phyloP scores from a whole-genome alignment of 2,888 invertebrate genomes.

The Scelioninae gen. 1 region DNA sequence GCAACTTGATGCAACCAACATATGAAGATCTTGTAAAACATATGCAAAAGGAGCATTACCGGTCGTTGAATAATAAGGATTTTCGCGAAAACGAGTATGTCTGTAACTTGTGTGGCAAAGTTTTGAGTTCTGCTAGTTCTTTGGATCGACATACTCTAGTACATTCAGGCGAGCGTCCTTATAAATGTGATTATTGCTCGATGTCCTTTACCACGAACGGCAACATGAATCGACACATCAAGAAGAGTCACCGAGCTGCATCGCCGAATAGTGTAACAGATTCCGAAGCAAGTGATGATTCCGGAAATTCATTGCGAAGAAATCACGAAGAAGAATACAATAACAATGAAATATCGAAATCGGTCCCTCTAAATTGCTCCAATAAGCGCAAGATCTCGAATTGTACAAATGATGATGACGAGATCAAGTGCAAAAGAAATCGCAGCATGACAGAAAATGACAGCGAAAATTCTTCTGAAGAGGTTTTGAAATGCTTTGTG shows the following conservation, averaged over 20 bases:
- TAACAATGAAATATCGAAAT: constrained; percentile 86
- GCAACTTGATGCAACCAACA: constrained; percentile 57
- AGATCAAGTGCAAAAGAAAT: constrained; percentile 61
- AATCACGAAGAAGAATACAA: constrained; percentile 85
- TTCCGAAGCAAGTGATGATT: constrained; percentile 79
- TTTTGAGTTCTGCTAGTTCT: constrained; percentile 91
- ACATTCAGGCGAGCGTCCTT: constrained; percentile 92
- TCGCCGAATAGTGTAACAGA: constrained; percentile 80
- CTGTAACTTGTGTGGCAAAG: constrained; percentile 89
- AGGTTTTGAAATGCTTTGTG: constrained; percentile 86
- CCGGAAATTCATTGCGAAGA: constrained; percentile 82
- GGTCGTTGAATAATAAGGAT: constrained; percentile 43
- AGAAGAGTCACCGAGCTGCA: constrained; percentile 85
- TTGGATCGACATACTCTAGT: constrained; percentile 92
- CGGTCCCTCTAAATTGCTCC: constrained; percentile 45
- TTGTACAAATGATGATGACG: constrained; percentile 59
- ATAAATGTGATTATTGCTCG: constrained; percentile 91
- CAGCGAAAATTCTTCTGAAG: constrained; percentile 52
- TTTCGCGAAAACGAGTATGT: constrained; percentile 82
- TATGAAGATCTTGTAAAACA: constrained; percentile 48
- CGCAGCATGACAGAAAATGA: constrained; percentile 66
- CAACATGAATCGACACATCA: constrained; percentile 93
- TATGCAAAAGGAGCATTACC: constrained; percentile 54
- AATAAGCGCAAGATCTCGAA: constrained; percentile 73
- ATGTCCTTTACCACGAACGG: constrained; percentile 94